A percentile compares a stretch with the other conserved stretches of the same genome.
phyloP scores from a whole-genome alignment of 2,113 vertebrate species.

The Oreochromis aureus region DNA sequence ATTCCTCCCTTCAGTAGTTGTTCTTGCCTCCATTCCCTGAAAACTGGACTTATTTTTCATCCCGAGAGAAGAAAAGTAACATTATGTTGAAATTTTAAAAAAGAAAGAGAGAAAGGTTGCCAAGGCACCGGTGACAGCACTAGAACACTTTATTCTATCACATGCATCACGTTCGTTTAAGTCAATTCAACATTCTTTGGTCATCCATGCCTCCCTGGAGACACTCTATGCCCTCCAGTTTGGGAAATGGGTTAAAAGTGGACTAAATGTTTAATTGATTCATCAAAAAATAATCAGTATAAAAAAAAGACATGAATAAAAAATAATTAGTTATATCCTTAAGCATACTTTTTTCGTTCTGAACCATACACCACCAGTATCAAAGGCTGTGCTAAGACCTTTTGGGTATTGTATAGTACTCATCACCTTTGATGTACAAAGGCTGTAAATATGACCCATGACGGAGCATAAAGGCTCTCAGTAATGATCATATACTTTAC shows the following conservation, averaged over 20 bases:
- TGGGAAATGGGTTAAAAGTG: not conserved
- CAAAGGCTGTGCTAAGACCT: not conserved
- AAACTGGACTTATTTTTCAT: not conserved
- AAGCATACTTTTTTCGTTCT: not conserved
- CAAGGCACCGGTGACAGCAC: not conserved
- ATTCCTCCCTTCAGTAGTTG: not conserved
- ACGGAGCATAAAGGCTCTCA: not conserved
- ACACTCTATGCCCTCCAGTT: not conserved
- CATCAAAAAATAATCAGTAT: not conserved
- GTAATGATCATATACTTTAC: not conserved
- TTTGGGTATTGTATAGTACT: not conserved
- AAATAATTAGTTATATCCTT: not conserved
- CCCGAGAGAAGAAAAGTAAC: not conserved
- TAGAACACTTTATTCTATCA: not conserved
- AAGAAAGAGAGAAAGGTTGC: not conserved
- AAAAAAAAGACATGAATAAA: not conserved
- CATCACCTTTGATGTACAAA: slow-evolving; percentile 4
- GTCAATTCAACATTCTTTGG: not conserved
- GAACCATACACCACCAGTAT: not conserved
- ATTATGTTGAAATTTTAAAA: not conserved
- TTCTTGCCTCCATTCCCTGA: not conserved
- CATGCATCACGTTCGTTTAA: not conserved
- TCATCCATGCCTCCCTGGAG: not conserved
- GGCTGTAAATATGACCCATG: not conserved
- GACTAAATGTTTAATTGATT: not conserved